These are phyloP conservation scores for Sturnus vulgaris DNA, from an alignment of 2,113 vertebrate genomes.

Conservation along the genomic window DNA sequence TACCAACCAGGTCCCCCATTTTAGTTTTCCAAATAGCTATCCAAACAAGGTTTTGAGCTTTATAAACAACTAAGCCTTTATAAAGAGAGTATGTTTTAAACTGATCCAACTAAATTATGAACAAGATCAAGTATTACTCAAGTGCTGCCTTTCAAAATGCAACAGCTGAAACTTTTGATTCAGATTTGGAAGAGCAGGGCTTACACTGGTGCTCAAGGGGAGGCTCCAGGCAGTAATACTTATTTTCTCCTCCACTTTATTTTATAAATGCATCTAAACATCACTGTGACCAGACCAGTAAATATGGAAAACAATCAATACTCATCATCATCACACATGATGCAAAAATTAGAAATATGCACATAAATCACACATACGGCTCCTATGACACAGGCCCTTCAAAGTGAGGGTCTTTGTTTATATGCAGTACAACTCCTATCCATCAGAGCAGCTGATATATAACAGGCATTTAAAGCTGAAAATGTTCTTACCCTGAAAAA, in stretches of 20 bases:
- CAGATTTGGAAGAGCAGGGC: neutral
- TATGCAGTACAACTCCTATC: neutral
- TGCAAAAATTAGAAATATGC: neutral
- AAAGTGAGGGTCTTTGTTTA: neutral
- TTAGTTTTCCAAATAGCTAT: neutral
- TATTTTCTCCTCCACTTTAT: neutral
- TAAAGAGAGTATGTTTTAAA: neutral
- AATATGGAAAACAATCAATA: neutral
- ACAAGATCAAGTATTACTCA: neutral
- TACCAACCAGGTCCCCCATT: neutral
- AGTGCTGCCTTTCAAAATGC: neutral
- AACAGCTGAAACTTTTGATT: neutral
- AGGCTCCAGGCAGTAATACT: neutral
- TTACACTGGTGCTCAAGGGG: neutral
- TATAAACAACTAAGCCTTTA: neutral
- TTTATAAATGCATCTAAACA: neutral
- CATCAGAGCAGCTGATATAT: neutral
- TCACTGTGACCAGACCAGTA: neutral
- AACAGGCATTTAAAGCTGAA: neutral
- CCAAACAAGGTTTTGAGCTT: neutral
- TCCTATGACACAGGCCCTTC: neutral
- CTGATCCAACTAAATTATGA: neutral
- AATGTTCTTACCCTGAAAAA: neutral
- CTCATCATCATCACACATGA: neutral
- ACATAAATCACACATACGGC: neutral